Conservation (phyloP, 2,797 vertebrate species). For the Pseudopleuronectes americanus region DNA sequence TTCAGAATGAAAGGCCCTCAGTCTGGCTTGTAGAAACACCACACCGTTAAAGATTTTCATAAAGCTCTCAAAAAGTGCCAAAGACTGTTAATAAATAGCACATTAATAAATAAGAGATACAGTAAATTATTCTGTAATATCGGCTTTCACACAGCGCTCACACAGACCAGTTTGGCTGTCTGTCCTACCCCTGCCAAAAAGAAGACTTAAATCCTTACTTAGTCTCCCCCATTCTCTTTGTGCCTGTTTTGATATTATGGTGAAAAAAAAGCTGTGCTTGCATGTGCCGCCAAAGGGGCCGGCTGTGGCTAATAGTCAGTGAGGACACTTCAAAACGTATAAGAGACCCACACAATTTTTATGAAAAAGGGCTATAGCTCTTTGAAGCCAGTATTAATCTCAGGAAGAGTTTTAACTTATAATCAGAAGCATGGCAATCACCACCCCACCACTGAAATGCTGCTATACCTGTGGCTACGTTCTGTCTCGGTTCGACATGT, state of each 20-base stretch:
- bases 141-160: conserved; percentile 44
- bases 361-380: conserved; percentile 53
- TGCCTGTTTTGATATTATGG: conserved; percentile 36
- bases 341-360: conserved; percentile 60
- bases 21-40: conserved; percentile 47
- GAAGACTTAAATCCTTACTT: conserved; percentile 26
- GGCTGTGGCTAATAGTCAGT: conserved; percentile 40
- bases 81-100: conserved; percentile 68
- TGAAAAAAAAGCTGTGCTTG: conserved; percentile 63
- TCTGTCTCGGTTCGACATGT: conserved; percentile 46
- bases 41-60: conserved; percentile 40
- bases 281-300: conserved; percentile 34
- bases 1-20: conserved; percentile 41
- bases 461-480: conserved; percentile 69
- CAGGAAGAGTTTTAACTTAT: conserved; percentile 66
- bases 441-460: conserved; percentile 63
- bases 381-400: conserved; percentile 78
- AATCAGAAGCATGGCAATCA: conserved; percentile 67
- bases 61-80: conserved; percentile 69
- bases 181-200: conserved; percentile 32
- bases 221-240: conserved; percentile 8
- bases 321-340: conserved; percentile 61
- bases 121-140: conserved; percentile 57
- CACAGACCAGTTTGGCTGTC: conserved; percentile 37
- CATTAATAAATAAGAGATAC: conserved; percentile 67